Evolutionary conservation across 1,140 invertebrate genomes (phyloP).

Genomic region (Dendrolimus punctatus): DNA sequence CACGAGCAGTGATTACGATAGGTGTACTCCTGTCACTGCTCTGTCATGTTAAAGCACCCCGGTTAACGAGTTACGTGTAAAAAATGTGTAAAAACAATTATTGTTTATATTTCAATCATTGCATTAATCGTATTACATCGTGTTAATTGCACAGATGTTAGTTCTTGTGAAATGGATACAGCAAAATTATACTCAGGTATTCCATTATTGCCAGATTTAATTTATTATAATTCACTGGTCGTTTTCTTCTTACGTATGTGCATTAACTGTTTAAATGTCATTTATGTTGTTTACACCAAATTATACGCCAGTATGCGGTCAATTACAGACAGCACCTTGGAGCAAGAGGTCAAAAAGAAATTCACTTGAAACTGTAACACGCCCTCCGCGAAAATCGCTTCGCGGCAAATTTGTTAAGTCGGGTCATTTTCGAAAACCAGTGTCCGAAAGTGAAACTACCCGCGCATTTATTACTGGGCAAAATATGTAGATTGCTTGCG

Average conservation of each 20-base stretch:
- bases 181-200: no score
- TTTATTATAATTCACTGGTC: background rate
- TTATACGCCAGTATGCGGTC: slow-evolving; percentile 51
- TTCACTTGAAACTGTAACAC: slow-evolving; percentile 69
- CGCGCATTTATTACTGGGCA: slow-evolving; percentile 64
- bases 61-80: no score
- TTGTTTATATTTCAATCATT: background rate
- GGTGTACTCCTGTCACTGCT: slow-evolving; percentile 52
- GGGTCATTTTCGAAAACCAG: slow-evolving; percentile 70
- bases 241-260: background rate
- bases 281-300: slow-evolving; percentile 61
- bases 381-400: slow-evolving; percentile 51
- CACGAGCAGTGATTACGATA: slow-evolving; percentile 37
- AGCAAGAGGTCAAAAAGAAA: slow-evolving; percentile 70
- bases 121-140: background rate
- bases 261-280: slow-evolving; percentile 50
- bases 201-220: background rate
- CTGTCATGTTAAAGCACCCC: slow-evolving; percentile 13
- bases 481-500: slow-evolving; percentile 69
- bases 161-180: no score
- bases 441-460: slow-evolving; percentile 67
- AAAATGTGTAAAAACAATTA: no score
- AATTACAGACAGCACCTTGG: slow-evolving; percentile 64
- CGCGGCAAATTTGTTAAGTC: slow-evolving; percentile 53
- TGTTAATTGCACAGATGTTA: background rate